Evolutionary conservation across 1,140 invertebrate genomes (phyloP), one percentile per base, ranked within the genome.

Genomic region (Heliconius hewitsoni): DNA sequence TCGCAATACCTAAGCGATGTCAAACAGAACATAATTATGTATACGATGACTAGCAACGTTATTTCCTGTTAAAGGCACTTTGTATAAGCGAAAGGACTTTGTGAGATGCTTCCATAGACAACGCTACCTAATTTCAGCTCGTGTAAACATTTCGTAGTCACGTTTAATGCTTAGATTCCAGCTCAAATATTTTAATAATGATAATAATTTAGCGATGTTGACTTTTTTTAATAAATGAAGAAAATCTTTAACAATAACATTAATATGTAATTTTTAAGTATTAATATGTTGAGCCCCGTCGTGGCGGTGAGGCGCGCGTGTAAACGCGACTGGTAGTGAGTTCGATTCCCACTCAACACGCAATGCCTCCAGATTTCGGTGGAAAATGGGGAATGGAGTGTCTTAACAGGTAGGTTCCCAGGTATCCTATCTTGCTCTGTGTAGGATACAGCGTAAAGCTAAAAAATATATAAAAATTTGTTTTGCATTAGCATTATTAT

Each of bases 31-130:
- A 75, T 75, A 46, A 82, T 83, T 79, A 66, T 66, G 23, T 66
- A 30, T 30, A 66, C 60, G 23, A 66, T 5, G 60, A 66, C 1
- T 27, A 16, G 60, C 72, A 79, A 77, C 83, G 84, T 84, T 87
- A 90, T 90, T 88, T 87, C 86, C 87, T 88, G 84, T 83, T 46
- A 87, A 84, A 86, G 79, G 81, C 80, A 82, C 79, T 89, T 86
- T 83, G 83, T 84, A 80, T 81, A 84, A 81, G 81, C 70, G 83
- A 84, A 86, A 87, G 83, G 85, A 84, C 82, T 88, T 86, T 84
- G 83, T 70, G 74, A 71, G 74, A 82, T 77, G 81, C 52, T 76
- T 80, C 77, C 70, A 77, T 37, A 34, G 72, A 70, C 82, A 79
- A 42, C 79, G 13, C 83, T 87, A 82, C 83, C 81, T 82, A 82